Base-by-base conservation (phyloP, 2,113 vertebrate species). In the Coregonus clupeaformis region DNA sequence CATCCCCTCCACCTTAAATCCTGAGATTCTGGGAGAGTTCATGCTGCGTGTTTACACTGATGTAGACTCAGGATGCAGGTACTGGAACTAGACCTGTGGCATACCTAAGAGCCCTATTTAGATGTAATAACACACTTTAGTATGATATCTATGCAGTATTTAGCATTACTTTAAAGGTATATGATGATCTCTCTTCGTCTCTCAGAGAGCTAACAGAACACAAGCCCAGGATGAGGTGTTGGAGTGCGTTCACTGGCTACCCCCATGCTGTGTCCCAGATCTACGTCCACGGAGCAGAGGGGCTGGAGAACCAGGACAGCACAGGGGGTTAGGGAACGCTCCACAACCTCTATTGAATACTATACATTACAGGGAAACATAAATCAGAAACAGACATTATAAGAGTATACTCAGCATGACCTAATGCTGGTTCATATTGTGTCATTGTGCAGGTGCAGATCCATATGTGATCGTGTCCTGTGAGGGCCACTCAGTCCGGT, bases 11-110 rank as follows among this genome's bases (percentile, higher is more conserved):
- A 97, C 96, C 1, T 98, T 95, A 73, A 84, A 64, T 6, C 93
- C 95, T 0, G 85, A 85, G 0, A 84, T 86, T 0, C 77, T 83
- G 75, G 91, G 94, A 0, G 90, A 91, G 0, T 98, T 94, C 72
- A 94, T 97, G 89, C 82, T 98, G 55, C 93, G 96, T 27, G 85
- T 98, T 59, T 98, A 91, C 86, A 96, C 95, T 0, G 95, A 97
- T 12, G 89, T 94, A 77, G 91, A 94, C 4, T 94, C 96, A 0
- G 77, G 84, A 59, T 96, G 96, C 92, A 95, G 95, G 97, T 96
- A 89, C 0, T 13, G 12, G 16, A 62, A 49, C 27, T 5, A 30
- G 27, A 9, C 25, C 13, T 67, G 24, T 59, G 18, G 14, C 55
- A 36, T 9, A 36, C 9, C 20, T 36, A 36, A 36, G 55, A 18